Base-by-base conservation (phyloP, 2,113 vertebrate genomes). In the Corythornis cristatus region DNA sequence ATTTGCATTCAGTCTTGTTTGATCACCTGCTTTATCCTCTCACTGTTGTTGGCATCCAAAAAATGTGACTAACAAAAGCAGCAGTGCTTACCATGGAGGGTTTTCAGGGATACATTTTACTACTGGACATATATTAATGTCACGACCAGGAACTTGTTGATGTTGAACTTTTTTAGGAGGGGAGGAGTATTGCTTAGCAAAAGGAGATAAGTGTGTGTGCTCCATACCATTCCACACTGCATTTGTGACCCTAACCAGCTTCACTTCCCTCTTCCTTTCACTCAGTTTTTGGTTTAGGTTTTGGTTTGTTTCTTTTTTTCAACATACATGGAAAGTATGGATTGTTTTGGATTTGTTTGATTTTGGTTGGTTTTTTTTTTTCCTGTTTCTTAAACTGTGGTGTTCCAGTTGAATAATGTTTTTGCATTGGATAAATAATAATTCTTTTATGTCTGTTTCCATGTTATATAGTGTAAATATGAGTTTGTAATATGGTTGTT, bases 211-310 rank as follows among this genome's bases (percentile, higher is more conserved):
- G 35, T 90, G 26, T 6, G 9, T 85, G 72, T 93, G 82, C 78
- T 94, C 83, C 86, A 88, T 97, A 58, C 86, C 95, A 89, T 93
- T 92, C 84, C 94, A 93, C 60, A 54, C 70, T n/a, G 9, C 90
- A 61, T 89, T 86, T 89, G 74, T 93, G 87, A 95, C 64, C 33
- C 62, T 93, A 88, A 95, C 64, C 33, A 60, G 18, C 75, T 86
- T 94, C 90, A 78, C 85, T 87, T 85, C 48, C 48, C 83, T 91
- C 54, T 93, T 80, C 43, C 83, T 96, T 93, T 93, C 50, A 76
- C 78, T 80, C 53, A 70, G 37, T 53, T 86, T 83, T 72, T 73
- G 25, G 5, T 2, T 58, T 60, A 29, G 25, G 21, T 42, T 56
- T 37, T 37, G 35, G 37, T 37, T 37, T 8, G 71, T 75, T 61